Evolutionary conservation across 2,113 vertebrate species (phyloP).

Genomic region (Oryzias celebensis): DNA sequence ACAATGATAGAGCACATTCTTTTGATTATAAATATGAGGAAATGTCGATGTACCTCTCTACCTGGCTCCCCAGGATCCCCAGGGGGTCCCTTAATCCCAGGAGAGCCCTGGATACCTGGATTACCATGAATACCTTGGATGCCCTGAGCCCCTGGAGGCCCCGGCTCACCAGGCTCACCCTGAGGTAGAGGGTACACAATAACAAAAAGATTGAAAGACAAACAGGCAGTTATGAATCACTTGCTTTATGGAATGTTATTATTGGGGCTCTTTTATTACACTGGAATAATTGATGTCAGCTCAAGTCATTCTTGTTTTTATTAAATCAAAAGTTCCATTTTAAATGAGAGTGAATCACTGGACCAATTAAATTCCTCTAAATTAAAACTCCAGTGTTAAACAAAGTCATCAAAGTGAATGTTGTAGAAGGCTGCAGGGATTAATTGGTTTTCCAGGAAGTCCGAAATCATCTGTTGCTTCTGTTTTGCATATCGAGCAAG

Average conservation of each 20-base stretch:
- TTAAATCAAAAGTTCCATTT: constrained; percentile 36
- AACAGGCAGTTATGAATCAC: constrained; percentile 9
- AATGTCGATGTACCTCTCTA: constrained; percentile 68
- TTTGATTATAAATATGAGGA: too few species aligned
- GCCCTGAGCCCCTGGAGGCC: constrained; percentile 85
- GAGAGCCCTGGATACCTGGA: constrained; percentile 77
- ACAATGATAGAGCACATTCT: neutral
- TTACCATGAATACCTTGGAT: constrained; percentile 86
- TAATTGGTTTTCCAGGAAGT: constrained; percentile 29
- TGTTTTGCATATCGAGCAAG: neutral
- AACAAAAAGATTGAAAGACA: constrained; percentile 6
- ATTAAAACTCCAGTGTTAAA: constrained; percentile 49
- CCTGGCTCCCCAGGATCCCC: constrained; percentile 80
- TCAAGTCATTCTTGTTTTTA: constrained; percentile 18
- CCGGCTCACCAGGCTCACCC: constrained; percentile 84
- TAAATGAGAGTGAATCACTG: constrained; percentile 42
- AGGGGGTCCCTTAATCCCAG: constrained; percentile 75
- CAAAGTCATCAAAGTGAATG: constrained; percentile 44
- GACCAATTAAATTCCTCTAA: constrained; percentile 48
- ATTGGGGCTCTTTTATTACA: constrained; percentile 21
- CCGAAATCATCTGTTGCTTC: neutral
- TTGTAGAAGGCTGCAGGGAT: constrained; percentile 17
- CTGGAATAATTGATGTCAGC: constrained; percentile 46
- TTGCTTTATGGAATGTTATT: constrained; percentile 19
- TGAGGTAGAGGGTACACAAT: constrained; percentile 36